Conservation (phyloP, 2,888 invertebrate genomes). For the Elaeidobius kamerunicus region DNA sequence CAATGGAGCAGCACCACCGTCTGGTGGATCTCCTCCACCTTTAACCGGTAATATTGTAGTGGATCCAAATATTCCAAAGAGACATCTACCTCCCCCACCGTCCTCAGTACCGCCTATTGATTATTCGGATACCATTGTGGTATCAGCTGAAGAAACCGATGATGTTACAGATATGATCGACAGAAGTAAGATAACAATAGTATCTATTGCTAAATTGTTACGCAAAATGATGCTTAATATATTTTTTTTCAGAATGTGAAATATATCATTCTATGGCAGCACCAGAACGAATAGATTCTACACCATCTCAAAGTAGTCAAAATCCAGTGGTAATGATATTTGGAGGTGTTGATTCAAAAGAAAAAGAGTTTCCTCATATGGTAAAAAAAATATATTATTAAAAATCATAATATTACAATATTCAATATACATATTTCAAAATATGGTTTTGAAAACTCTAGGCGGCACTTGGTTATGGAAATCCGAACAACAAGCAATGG, state of each 20-base stretch:
- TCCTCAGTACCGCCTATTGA: neutral
- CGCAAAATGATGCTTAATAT: neutral
- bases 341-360: slow-evolving; percentile 37
- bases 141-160: slow-evolving; percentile 22
- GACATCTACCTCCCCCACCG: neutral
- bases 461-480: slow-evolving; percentile 44
- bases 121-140: slow-evolving; percentile 8
- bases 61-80: slow-evolving; percentile 7
- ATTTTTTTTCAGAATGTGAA: slow-evolving; percentile 24
- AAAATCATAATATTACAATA: too few species aligned
- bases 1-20: neutral
- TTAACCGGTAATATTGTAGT: slow-evolving; percentile 24
- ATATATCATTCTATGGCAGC: slow-evolving; percentile 14
- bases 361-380: slow-evolving; percentile 48
- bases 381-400: too few species aligned
- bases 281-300: neutral
- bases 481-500: slow-evolving; percentile 48
- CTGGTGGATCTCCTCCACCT: slow-evolving; percentile 8
- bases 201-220: neutral
- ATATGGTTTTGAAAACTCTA: too few species aligned
- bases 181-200: slow-evolving; percentile 12
- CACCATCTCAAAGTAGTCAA: neutral
- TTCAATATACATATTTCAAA: too few species aligned
- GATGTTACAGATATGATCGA: slow-evolving; percentile 11
- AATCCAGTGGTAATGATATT: slow-evolving; percentile 32